Base-by-base conservation (phyloP, 2,888 invertebrate genomes). In the Drosophila maculinotata region DNA sequence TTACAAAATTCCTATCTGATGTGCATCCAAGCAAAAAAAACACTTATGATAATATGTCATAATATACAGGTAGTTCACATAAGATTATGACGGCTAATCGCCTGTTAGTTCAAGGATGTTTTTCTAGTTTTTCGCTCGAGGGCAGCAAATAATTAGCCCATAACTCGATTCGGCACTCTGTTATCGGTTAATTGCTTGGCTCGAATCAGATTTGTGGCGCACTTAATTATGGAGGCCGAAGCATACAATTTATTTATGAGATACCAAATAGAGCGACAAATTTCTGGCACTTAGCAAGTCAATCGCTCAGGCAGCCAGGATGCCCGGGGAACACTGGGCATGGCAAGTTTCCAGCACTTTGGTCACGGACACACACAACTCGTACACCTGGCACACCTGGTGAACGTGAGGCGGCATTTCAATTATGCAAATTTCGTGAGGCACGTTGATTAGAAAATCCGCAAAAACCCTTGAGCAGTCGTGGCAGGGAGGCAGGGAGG, bases 251-350 rank as follows among this genome's bases (percentile, higher is more conserved):
- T 77, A 82, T 82, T 82, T 87, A 82, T 79, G 77, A 66, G 67
- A 53, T 65, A 68, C 51, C 85, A 87, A 82, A 82, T 88, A 88
- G 73, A 80, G 88, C 81, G 88, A 76, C 84, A 88, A 82, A 83
- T 82, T 87, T 65, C 57, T 65, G 66, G 52, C 77, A 87, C 88
- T 82, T 87, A 65, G 74, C 87, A 65, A 73, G 84, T 79, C 87
- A 83, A 73, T 88, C 87, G 54, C 49, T 74, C 60, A 62, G 28
- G 35, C 41, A 20, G 35, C 49, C 15, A 35, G 31, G 17, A 38
- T 7, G 9, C 20, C 20, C 3, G 9, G 9, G 1, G 5, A 14
- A n/a, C 20, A 4, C 7, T 7, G 53, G 39, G 47, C 38, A 52
- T 45, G 70, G 31, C 59, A 74, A 53, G 59, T 69, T 65, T 60